Base-by-base conservation (phyloP, 2,888 invertebrate genomes). In the Ctena decussata region DNA sequence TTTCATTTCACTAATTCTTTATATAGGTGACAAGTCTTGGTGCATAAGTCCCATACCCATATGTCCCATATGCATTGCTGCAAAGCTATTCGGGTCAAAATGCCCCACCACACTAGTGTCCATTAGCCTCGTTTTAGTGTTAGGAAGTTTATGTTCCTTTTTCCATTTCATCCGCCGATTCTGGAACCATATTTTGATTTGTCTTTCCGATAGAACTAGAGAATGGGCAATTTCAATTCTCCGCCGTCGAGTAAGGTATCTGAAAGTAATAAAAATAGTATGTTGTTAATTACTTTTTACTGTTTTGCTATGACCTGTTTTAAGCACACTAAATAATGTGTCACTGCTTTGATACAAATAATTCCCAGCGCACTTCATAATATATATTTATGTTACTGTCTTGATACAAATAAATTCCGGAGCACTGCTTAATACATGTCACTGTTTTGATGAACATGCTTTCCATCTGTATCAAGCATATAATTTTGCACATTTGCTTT, bases 141-240 rank as follows among this genome's bases (percentile, higher is more conserved):
- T 93, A 70, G 93, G 94, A 69, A 94, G 89, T 84, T 94, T 94
- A 77, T 94, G 92, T 85, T 95, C 95, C 73, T 94, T 94, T 89
- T 99, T 99, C 98, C 98, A 98, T 97, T 99, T 99, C 99, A 99
- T 99, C 96, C 99, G 97, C 92, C 99, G 97, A 96, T 99, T 99
- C 96, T 99, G 99, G 97, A 99, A 96, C 95, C 95, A 95, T 77
- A 95, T 95, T 91, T 95, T 95, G 77, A 95, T 99, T 97, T 99
- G 99, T 95, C 99, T 97, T 96, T 99, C 99, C 92, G 99, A 99
- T 96, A 99, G 97, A 96, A 98, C 98, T 93, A 99, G 97, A 94
- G 98, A 98, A 96, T 99, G 98, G 93, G 99, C 99, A 95, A 99
- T 99, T 97, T 99, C 99, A 96, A 99, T 99, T 96, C 99, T 97